Evolutionary conservation across 2,797 vertebrate species (phyloP).

Genomic region (Steatocranus sp.): DNA sequence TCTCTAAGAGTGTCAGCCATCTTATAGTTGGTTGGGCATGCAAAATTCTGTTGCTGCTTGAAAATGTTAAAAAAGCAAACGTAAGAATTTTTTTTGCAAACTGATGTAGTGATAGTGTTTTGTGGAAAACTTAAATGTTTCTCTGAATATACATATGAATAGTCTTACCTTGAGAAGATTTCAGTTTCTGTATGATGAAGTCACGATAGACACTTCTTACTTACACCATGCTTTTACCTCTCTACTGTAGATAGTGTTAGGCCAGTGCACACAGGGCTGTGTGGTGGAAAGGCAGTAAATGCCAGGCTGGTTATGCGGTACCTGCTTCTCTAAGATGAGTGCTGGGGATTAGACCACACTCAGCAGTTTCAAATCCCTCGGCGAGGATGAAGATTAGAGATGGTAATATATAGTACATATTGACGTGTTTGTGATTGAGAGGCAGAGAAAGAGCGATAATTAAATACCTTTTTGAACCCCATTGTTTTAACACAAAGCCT

Average conservation of each 20-base stretch:
- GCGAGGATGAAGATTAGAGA: slow-evolving; percentile 59
- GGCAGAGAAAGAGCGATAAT: background rate
- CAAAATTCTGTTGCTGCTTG: background rate
- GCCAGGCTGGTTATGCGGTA: slow-evolving; percentile 15
- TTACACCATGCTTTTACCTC: background rate
- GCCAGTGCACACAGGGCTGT: background rate
- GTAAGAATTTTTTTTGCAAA: background rate
- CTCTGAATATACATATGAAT: background rate
- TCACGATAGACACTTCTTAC: background rate
- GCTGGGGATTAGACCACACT: slow-evolving; percentile 67
- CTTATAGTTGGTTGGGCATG: background rate
- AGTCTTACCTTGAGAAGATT: slow-evolving; percentile 45
- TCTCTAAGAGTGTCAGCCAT: slow-evolving; percentile 55
- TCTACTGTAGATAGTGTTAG: background rate
- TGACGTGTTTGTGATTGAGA: background rate
- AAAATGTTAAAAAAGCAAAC: background rate
- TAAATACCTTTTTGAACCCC: background rate
- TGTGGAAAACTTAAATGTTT: background rate
- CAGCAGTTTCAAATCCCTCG: slow-evolving; percentile 75
- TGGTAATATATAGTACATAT: slow-evolving; percentile 34
- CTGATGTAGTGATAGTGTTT: background rate
- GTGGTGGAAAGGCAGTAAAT: background rate
- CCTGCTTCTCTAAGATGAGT: slow-evolving; percentile 59
- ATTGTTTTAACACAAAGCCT: background rate
- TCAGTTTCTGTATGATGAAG: background rate